Percentiles rank a stretch among this genome's conserved stretches.
phyloP scores from a whole-genome alignment of 2,797 vertebrate genomes.

The Buphagus erythrorhynchus region DNA sequence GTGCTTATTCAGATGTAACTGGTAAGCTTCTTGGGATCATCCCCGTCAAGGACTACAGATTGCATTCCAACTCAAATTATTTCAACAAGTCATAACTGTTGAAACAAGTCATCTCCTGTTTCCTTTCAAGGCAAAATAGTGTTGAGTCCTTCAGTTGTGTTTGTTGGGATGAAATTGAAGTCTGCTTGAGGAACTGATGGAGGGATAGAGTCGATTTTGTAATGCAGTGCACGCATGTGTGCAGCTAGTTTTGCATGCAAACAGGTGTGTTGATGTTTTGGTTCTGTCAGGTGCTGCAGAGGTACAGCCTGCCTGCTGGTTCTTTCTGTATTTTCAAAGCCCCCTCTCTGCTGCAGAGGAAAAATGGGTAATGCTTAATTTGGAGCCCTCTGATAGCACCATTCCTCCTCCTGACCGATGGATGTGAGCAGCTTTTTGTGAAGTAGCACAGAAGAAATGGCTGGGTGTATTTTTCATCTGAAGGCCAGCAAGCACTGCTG shows the following conservation, averaged over 20 bases:
- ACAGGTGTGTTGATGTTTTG: not conserved
- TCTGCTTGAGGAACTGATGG: not conserved
- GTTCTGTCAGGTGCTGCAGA: not conserved
- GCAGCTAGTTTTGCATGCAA: not conserved
- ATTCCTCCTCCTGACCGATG: not conserved
- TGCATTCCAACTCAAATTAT: not conserved
- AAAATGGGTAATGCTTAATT: not conserved
- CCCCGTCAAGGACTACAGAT: not conserved
- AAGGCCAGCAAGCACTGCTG: not conserved
- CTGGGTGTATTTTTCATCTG: not conserved
- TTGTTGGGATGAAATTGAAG: not conserved
- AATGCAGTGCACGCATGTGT: not conserved
- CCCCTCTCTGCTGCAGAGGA: not conserved
- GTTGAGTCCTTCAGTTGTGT: not conserved
- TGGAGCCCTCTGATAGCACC: not conserved
- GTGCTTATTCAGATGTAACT: not conserved
- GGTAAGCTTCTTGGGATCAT: not conserved
- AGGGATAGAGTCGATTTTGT: not conserved
- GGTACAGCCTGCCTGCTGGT: not conserved
- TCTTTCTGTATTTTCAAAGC: not conserved
- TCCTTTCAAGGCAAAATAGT: not conserved
- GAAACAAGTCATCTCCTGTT: not conserved
- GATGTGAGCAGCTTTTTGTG: not conserved
- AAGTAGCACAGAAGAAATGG: not conserved
- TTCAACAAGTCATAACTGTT: not conserved